Base-by-base conservation (phyloP, 2,888 invertebrate genomes). In the Panopea generosa region DNA sequence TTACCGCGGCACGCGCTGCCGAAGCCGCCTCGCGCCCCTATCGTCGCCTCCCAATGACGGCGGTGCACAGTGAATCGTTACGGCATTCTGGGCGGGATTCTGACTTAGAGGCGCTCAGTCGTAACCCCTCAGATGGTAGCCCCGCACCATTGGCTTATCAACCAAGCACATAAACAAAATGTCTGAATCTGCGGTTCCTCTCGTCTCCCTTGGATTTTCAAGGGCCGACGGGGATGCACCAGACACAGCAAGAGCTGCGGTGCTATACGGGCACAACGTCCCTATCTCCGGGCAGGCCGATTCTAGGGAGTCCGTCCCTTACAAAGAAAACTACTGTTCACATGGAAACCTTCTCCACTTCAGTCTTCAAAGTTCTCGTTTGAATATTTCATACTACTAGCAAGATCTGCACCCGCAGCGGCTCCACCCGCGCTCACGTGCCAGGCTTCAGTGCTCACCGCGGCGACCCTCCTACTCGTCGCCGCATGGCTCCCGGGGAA, bases 351-450 rank as follows among this genome's bases (percentile, higher is more conserved):
- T 92, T 93, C 93, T 92, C 92, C 93, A 90, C 16, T 91, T 92
- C 92, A 90, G 92, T 87, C 94, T 94, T 67, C 69, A 59, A 57
- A 52, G 92, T 88, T 95, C 94, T 94, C 94, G 93, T 94, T 94
- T 93, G 94, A 94, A 94, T 95, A 94, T 95, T 95, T 95, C 95
- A 95, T 95, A 95, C 95, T 94, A 95, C 94, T 94, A 95, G 94
- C 95, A 95, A 95, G 94, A 95, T 95, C 93, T 93, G 93, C 93
- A 92, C 93, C 89, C 83, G 91, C 82, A 91, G 91, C 90, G 86
- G 93, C 93, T 93, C 92, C 92, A 94, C 93, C 91, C 93, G 91
- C 92, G 92, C 93, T 93, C 92, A 92, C 94, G 94, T 94, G 93
- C 94, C 93, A 94, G 93, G 94, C 94, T 95, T 95, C 94, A 66